phyloP scores from a whole-genome alignment of 2,888 invertebrate species.

The Mongoloraphidia duomilia region DNA sequence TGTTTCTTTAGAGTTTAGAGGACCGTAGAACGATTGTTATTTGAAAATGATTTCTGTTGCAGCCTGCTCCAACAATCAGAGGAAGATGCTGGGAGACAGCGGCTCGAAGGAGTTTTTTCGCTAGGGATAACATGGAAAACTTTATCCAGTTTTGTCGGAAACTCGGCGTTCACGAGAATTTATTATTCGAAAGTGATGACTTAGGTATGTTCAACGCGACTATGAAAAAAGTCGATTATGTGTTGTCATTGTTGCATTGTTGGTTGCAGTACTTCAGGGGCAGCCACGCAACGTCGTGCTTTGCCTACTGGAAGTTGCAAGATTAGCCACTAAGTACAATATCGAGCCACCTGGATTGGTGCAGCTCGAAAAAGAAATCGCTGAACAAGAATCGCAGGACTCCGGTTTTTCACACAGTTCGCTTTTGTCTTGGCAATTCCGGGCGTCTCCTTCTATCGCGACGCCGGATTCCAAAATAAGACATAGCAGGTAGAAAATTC shows the following conservation, averaged over 20 bases:
- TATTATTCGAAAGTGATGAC: constrained; percentile 81
- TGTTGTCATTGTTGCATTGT: constrained; percentile 3
- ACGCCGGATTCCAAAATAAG: constrained; percentile 32
- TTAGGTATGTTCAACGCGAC: constrained; percentile 41
- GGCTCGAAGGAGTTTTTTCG: constrained; percentile 73
- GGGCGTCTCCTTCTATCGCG: constrained; percentile 33
- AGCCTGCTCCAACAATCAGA: constrained; percentile 57
- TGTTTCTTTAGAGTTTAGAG: too few species aligned
- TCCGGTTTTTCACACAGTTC: constrained; percentile 43
- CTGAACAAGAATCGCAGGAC: constrained; percentile 56
- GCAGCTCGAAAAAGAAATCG: constrained; percentile 73
- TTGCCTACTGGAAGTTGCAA: constrained; percentile 71
- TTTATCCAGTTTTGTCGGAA: constrained; percentile 76
- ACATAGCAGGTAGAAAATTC: constrained; percentile 33
- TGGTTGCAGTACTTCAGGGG: constrained; percentile 55
- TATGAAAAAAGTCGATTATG: neutral
- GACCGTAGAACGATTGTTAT: too few species aligned
- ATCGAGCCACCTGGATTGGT: constrained; percentile 73
- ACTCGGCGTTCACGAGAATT: constrained; percentile 73
- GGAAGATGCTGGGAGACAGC: constrained; percentile 74
- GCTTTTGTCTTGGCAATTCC: constrained; percentile 54
- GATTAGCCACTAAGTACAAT: constrained; percentile 61
- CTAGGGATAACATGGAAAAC: constrained; percentile 78
- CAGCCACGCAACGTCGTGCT: constrained; percentile 73
- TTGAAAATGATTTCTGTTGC: constrained; percentile 14